Base-by-base conservation (phyloP, 2,888 invertebrate species). In the Mamestra brassicae region DNA sequence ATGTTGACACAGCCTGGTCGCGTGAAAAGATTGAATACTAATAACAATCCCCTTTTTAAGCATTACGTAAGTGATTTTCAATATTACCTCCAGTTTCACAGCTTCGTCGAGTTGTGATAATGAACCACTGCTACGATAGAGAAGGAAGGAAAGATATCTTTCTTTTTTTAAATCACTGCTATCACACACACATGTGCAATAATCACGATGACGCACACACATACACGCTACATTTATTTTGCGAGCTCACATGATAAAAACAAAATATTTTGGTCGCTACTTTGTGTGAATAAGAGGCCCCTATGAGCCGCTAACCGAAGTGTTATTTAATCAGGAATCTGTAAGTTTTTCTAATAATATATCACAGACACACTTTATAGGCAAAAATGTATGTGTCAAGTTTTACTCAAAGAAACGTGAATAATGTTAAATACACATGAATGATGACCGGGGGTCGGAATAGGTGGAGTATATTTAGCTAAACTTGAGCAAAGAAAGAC, bases 201-300 rank as follows among this genome's bases (percentile, higher is more conserved):
- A 54, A 76, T 77, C 78, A 85, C 81, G 50, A 63, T 81, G 76
- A 80, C 60, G 84, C 87, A 85, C 81, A 86, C 78, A 85, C 65
- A 78, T 78, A 88, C 88, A 90, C 87, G 93, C 91, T 90, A 88
- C 76, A 74, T 92, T 92, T 90, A 81, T 83, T 89, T 93, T 93
- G 93, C 92, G 79, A 71, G 83, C 71, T 34, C 38, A 76, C 76
- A 57, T 81, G 34, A 3, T 57, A 66, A 17, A 55, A 11, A 38
- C 54, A 8, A 45, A 55, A 76, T 11, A 36, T 57, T 6, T 38
- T 38, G 26, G 10, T 45, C 26, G n/a, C 8, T 52, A 52, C 3
- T 38, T 60, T 13, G 10, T 13, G 3, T 42, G n/a, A 13, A 4
- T 17, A 34, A 13, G 17, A 71, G 8, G 1, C 17, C 10, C 2